Conservation (phyloP, 1,140 invertebrate genomes). For the Achroia grisella region DNA sequence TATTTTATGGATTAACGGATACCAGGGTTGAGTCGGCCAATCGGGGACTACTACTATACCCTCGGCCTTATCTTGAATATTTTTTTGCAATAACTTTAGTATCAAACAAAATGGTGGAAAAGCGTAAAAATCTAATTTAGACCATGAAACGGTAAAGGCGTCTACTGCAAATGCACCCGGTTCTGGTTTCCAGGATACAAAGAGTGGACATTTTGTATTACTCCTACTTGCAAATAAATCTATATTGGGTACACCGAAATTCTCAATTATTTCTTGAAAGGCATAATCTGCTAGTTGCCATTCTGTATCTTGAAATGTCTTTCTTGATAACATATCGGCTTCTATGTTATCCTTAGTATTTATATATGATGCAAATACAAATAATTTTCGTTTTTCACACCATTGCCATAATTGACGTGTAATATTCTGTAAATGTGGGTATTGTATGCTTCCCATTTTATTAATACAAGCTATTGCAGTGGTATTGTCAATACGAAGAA, state of each 20-base stretch:
- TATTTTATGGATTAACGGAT: neutral
- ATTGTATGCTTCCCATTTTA: slow-evolving; percentile 9
- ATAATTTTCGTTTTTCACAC: slow-evolving; percentile 7
- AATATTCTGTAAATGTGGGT: slow-evolving; percentile 3
- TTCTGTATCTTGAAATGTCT: neutral
- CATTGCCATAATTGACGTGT: slow-evolving; percentile 9
- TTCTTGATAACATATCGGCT: slow-evolving; percentile 8
- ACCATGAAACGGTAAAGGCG: slow-evolving; percentile 2
- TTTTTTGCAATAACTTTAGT: slow-evolving; percentile 1
- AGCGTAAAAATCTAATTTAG: neutral
- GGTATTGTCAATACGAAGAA: slow-evolving; percentile 27
- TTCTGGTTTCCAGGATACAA: neutral
- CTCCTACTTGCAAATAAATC: slow-evolving; percentile 3
- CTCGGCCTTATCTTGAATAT: neutral
- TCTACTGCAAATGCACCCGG: neutral
- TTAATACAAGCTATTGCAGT: slow-evolving; percentile 6
- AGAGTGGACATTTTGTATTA: slow-evolving; percentile 1
- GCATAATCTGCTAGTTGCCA: neutral
- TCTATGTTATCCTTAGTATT: slow-evolving; percentile 5
- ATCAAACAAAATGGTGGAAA: slow-evolving; percentile 4
- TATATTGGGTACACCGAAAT: neutral
- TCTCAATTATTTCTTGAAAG: neutral
- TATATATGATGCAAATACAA: too few species aligned
- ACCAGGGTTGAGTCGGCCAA: slow-evolving; percentile 6
- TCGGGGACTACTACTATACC: slow-evolving; percentile 2